A percentile compares a stretch with the other conserved stretches of the same genome.
Evolutionary conservation across 1,140 invertebrate species (phyloP).

Genomic region (Anastrepha ludens): DNA sequence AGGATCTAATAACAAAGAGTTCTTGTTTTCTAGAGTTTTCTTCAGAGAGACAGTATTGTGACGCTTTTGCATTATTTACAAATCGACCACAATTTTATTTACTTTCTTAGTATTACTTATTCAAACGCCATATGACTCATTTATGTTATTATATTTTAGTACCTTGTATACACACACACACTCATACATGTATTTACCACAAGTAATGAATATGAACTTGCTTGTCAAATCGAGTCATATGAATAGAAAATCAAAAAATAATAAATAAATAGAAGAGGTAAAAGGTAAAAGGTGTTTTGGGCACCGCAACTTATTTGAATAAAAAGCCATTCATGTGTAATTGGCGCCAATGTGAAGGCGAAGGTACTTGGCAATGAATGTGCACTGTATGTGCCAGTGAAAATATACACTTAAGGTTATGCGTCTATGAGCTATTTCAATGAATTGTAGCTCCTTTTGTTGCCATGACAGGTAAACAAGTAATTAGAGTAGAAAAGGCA

Average conservation of each 20-base stretch:
- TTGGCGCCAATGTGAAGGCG: slow-evolving; percentile 37
- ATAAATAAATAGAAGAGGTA: neutral
- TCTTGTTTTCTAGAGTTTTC: no score
- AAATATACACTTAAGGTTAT: slow-evolving; percentile 6
- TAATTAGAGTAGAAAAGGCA: slow-evolving; percentile 51
- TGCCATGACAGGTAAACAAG: slow-evolving; percentile 53
- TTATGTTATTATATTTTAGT: neutral
- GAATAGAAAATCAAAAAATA: slow-evolving; percentile 15
- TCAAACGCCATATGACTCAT: neutral
- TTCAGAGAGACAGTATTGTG: neutral
- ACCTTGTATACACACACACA: neutral
- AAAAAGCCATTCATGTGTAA: slow-evolving; percentile 12
- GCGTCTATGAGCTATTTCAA: neutral
- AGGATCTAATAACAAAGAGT: no score
- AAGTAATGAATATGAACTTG: neutral
- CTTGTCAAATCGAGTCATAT: neutral
- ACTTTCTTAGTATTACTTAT: neutral
- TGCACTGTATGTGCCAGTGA: neutral
- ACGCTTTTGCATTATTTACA: neutral
- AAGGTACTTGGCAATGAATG: slow-evolving; percentile 28
- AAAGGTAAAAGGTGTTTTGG: neutral
- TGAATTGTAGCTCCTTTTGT: slow-evolving; percentile 24
- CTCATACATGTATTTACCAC: neutral
- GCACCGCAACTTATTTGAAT: slow-evolving; percentile 13
- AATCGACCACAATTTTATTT: neutral